Conservation (phyloP, 2,888 invertebrate genomes). For the Scaptodrosophila latifasciaeformis region DNA sequence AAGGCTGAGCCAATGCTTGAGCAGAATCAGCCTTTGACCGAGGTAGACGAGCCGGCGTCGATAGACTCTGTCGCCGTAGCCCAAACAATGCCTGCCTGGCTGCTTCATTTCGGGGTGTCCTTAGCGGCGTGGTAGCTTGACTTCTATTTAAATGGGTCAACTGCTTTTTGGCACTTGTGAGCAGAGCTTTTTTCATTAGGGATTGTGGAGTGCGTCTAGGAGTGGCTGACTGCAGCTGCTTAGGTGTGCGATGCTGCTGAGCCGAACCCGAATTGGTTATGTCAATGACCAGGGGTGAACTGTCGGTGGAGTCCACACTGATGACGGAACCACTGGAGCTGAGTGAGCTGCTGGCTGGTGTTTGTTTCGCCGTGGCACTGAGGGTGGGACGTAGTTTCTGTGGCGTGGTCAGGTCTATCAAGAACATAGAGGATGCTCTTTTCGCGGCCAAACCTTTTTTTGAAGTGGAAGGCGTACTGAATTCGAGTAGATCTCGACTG, state of each 20-base stretch:
- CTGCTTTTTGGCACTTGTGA: conserved; percentile 70
- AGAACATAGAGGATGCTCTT: conserved; percentile 65
- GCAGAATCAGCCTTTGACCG: conserved; percentile 17
- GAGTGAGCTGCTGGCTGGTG: conserved; percentile 21
- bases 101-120: conserved; percentile 16
- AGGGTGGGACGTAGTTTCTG: conserved; percentile 34
- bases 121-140: conserved; percentile 18
- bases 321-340: conserved; percentile 36
- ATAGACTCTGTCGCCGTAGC: conserved; percentile 41
- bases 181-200: conserved; percentile 65
- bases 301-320: conserved; percentile 48
- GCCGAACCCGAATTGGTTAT: conserved; percentile 41
- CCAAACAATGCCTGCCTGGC: conserved; percentile 17
- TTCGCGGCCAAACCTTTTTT: conserved; percentile 32
- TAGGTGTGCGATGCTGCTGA: conserved; percentile 13
- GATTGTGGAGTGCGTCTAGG: conserved; percentile 67
- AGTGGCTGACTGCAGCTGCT: conserved; percentile 29
- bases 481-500: conserved; percentile 51
- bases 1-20: conserved; percentile 16
- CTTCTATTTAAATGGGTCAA: conserved; percentile 20
- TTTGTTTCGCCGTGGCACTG: conserved; percentile 20
- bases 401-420: conserved; percentile 72
- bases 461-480: conserved; percentile 63
- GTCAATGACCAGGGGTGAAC: conserved; percentile 58
- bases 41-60: conserved; percentile 40